phyloP scores from a whole-genome alignment of 2,113 vertebrate species.

The Ranitomeya variabilis region DNA sequence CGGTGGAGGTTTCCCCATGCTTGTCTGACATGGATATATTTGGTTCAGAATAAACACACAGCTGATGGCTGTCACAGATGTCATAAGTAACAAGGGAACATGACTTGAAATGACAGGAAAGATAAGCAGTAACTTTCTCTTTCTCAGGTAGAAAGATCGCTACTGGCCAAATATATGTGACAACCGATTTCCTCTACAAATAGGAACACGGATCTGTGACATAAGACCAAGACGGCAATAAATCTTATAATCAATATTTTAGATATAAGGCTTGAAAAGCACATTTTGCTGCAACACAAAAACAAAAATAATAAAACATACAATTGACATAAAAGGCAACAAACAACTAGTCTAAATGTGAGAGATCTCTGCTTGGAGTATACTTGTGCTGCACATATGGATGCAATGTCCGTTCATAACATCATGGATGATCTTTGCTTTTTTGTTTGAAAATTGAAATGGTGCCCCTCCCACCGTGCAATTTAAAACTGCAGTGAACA shows the following conservation, averaged over 20 bases:
- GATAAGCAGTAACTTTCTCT: neutral
- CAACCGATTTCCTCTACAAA: neutral
- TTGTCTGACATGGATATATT: slow-evolving; percentile 29
- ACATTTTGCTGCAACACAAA: neutral
- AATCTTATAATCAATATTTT: neutral
- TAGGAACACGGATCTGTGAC: neutral
- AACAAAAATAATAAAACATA: neutral
- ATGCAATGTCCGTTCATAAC: neutral
- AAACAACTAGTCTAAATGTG: neutral
- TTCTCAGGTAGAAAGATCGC: neutral
- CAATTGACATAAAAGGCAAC: neutral
- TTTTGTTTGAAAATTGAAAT: too few relatives aligned
- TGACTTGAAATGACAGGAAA: neutral
- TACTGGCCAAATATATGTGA: slow-evolving; percentile 7
- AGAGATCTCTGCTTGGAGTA: neutral
- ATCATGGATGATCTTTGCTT: neutral
- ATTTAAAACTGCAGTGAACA: too few relatives aligned
- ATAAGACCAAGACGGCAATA: neutral
- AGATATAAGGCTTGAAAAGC: neutral
- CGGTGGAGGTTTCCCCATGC: neutral
- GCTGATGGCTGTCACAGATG: slow-evolving; percentile 25
- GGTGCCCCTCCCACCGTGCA: too few relatives aligned
- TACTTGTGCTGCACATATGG: neutral
- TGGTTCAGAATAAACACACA: slow-evolving; percentile 30
- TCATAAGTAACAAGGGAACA: slow-evolving; percentile 19